Evolutionary conservation across 2,113 vertebrate genomes (phyloP), one percentile per base, ranked within the genome.

Genomic region (Acrocephalus arundinaceus): DNA sequence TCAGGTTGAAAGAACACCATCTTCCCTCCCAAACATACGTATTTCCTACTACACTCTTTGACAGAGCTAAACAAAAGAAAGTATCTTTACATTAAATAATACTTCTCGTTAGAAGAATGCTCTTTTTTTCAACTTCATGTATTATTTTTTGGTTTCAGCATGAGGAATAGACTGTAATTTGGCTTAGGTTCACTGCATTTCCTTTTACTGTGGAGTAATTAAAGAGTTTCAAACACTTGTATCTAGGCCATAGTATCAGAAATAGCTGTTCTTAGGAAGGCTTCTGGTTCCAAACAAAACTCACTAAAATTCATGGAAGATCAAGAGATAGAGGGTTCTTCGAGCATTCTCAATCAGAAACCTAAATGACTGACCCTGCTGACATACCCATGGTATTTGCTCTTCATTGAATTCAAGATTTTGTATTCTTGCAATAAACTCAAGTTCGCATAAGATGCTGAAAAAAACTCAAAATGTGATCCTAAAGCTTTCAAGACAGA

Each of bases 31-130:
- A 87, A 78, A 84, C 11, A 83, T 19, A 48, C 6, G 0, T 27
- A 89, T 39, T 13, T 80, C 28, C 43, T 71, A 65, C 46, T 92
- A 57, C 20, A 30, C 14, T 71, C 61, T 72, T 71, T 54, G 25
- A 62, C 2, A 65, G 22, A 94, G 43, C 27, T 81, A 70, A 94
- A 90, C 48, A 93, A 93, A 87, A 78, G 35, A 55, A 91, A 85
- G 24, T 39, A 71, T 48, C 28, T 81, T 75, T 80, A 41, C 15
- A 61, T 31, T 62, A 78, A 89, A 74, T 71, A 91, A 65, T 45
- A 66, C 2, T 79, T 4, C 30, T 37, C 3, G 3, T 81, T 76
- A 41, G 88, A 90, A 80, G 11, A 86, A 79, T 52, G 14, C 6
- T 73, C 28, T 70, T 75, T 46, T n/a, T 88, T 66, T 52, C 46